Evolutionary conservation across 2,797 vertebrate species (phyloP).

Genomic region (Anguilla obscura): DNA sequence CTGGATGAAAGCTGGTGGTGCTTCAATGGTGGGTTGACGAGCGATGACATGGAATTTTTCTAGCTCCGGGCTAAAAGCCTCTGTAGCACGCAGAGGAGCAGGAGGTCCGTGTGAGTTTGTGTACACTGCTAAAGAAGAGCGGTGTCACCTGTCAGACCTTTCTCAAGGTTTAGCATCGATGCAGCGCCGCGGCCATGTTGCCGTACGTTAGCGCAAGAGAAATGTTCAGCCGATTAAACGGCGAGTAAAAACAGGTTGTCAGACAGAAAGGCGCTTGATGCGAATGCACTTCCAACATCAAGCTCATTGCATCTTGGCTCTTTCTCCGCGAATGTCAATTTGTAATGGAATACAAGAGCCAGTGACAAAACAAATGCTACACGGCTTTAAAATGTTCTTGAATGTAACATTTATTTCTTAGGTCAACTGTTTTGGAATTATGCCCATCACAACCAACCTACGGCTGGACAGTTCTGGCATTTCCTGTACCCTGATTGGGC

Average conservation of each 20-base stretch:
- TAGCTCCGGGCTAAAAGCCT: background rate
- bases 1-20: background rate
- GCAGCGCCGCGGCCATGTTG: background rate
- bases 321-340: background rate
- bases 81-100: background rate
- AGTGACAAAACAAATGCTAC: background rate
- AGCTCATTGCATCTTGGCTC: background rate
- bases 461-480: background rate
- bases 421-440: background rate
- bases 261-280: background rate
- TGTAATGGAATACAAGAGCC: background rate
- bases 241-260: background rate
- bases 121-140: background rate
- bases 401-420: background rate
- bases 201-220: background rate
- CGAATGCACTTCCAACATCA: background rate
- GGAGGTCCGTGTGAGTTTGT: background rate
- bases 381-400: background rate
- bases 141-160: background rate
- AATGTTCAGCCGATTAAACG: background rate
- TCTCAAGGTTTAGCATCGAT: background rate
- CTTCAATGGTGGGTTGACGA: background rate
- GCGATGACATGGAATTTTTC: background rate
- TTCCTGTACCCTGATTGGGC: slow-evolving; percentile 1
- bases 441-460: background rate